A percentile compares a stretch with the other conserved stretches of the same genome.
These are phyloP conservation scores for Oryzias woworae DNA, from an alignment of 2,113 vertebrate genomes.

Conservation along the genomic window DNA sequence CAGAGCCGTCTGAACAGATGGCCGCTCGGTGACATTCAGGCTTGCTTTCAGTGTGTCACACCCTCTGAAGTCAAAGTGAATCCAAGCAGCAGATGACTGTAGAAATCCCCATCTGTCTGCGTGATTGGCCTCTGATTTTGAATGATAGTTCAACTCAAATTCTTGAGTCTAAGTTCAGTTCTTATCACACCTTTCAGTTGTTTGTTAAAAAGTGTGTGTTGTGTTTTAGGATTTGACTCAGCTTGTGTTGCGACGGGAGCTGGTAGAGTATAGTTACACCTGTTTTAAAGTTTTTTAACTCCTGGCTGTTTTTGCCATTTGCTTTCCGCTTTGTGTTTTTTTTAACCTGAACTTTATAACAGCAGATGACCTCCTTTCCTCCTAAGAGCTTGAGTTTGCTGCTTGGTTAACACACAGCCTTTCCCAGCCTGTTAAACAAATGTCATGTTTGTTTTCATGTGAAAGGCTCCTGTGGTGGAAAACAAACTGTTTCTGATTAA, in stretches of 20 bases:
- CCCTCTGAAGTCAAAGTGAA: slow-evolving; percentile 37
- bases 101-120: slow-evolving; percentile 12
- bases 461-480: slow-evolving; percentile 24
- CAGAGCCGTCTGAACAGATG: slow-evolving; percentile 62
- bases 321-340: slow-evolving; percentile 19
- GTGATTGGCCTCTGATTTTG: slow-evolving; percentile 28
- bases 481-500: slow-evolving; percentile 40
- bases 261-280: slow-evolving; percentile 74
- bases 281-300: slow-evolving; percentile 55
- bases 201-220: slow-evolving; percentile 66
- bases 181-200: neutral
- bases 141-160: slow-evolving; percentile 1
- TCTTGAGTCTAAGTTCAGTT: neutral
- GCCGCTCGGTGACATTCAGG: slow-evolving; percentile 20
- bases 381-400: slow-evolving; percentile 29
- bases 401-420: slow-evolving; percentile 12
- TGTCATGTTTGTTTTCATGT: neutral
- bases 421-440: slow-evolving; percentile 10
- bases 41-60: slow-evolving; percentile 6
- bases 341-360: slow-evolving; percentile 44
- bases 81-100: slow-evolving; percentile 17
- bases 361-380: slow-evolving; percentile 58
- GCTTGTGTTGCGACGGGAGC: slow-evolving; percentile 81
- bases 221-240: slow-evolving; percentile 81
- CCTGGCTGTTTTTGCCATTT: slow-evolving; percentile 43